Base-by-base conservation (phyloP, 2,113 vertebrate species). In the Baryphthengus martii region DNA sequence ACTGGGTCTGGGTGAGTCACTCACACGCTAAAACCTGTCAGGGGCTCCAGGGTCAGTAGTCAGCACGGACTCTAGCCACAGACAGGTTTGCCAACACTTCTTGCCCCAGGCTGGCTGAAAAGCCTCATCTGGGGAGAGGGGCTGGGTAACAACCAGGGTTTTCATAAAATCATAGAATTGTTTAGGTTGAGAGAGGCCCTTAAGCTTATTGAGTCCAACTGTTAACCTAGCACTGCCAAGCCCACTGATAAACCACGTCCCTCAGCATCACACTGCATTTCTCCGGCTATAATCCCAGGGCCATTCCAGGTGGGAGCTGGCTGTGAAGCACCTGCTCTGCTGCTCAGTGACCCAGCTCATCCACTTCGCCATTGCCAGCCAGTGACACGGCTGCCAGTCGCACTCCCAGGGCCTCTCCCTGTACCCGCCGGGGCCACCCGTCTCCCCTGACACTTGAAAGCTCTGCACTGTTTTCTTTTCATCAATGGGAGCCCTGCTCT, bases 401-500 rank as follows among this genome's bases (percentile, higher is more conserved):
- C 5, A 3, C 18, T 91, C 53, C 63, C 70, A 28, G 66, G 50
- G 50, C 53, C 66, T 28, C 49, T 25, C 31, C 0, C 62, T 75
- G 67, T 72, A 71, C 67, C 85, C 31, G 94, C 44, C 4, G 3
- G 52, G 47, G 80, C 49, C 17, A 2, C 13, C n/a, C 11, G 7
- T 29, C 75, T 89, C 74, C 70, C 85, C 33, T 3, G 2, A 17
- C 59, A 9, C 78, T 73, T 40, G 62, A 58, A 94, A 95, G 55
- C 76, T 47, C 28, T 3, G 44, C 73, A 18, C 47, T 91, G 84
- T 97, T 96, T 96, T 97, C 85, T 80, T 97, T 97, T 83, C 90
- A 95, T 96, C 85, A 91, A 20, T 20, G 13, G 56, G 52, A 95
- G 58, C 42, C 17, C 26, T 2, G 44, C 74, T 74, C 59, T 40